Evolutionary conservation across 2,113 vertebrate species (phyloP), one percentile per base, ranked within the genome.

Genomic region (Mustela lutreola): DNA sequence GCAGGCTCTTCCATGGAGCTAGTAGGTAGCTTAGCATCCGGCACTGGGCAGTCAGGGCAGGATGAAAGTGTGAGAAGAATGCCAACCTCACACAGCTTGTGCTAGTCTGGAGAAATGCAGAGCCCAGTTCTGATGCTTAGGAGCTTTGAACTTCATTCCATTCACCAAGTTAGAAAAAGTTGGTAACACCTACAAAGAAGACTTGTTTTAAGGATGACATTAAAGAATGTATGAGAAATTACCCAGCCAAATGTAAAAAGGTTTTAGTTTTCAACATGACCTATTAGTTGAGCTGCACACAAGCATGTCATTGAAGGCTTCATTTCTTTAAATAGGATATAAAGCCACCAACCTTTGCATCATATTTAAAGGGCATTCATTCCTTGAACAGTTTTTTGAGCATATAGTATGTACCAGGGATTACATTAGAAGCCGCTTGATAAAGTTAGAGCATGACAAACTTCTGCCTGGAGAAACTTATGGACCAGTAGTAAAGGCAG

Each of bases 31-130:
- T 33, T 45, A 4, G 6, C 33, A 28, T 18, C 28, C 48, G 26
- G 53, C 48, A 5, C 5, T 33, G 28, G 63, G 7, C 65, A 79
- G 50, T 33, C 9, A 88, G 45, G 42, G 8, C 31, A 39, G 28
- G 16, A 26, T 36, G 14, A 45, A 2, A 24, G 5, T 6, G 1
- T 9, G 4, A 22, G 11, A 67, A 33, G 82, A 79, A 86, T 4
- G 15, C 1, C 18, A 31, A 6, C 8, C 7, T 9, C 3, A 2
- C 0, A 22, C 19, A 45, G 39, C 39, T 42, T 9, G 42, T 2
- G 3, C 10, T 45, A n/a, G 12, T 21, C 10, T 65, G 58, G 48
- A 80, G 14, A 65, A 31, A 62, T 9, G 12, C 11, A 12, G 21
- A 75, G 7, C 26, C 56, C n/a, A 56, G 24, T 50, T 36, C 36